Evolutionary conservation across 2,797 vertebrate genomes (phyloP).

Genomic region (Podarcis siculus): DNA sequence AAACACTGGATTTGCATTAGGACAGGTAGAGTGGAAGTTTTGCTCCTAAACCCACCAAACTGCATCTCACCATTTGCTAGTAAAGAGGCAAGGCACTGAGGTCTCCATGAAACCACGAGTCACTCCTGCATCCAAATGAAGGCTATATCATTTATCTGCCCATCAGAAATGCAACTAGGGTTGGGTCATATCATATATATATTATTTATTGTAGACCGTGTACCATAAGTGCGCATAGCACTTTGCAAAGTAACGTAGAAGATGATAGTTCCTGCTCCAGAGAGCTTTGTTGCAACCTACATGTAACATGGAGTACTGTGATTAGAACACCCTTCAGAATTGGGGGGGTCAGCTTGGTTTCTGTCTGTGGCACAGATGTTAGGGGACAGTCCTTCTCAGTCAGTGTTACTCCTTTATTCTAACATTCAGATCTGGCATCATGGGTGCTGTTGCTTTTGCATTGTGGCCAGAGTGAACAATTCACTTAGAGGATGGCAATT

Average conservation of each 20-base stretch:
- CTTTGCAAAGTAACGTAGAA: background rate
- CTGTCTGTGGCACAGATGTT: background rate
- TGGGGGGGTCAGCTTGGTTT: background rate
- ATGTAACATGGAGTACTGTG: background rate
- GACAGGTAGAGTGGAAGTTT: background rate
- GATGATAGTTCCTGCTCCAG: background rate
- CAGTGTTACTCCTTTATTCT: background rate
- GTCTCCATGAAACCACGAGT: background rate
- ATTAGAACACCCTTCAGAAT: background rate
- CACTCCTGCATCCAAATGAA: background rate
- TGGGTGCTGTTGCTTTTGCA: background rate
- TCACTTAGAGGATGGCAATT: background rate
- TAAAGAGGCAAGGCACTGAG: background rate
- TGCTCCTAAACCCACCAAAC: background rate
- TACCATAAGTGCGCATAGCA: background rate
- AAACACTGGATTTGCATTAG: background rate
- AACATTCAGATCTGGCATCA: background rate
- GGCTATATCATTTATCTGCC: background rate
- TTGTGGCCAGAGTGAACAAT: background rate
- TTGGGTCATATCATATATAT: background rate
- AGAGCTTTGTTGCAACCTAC: background rate
- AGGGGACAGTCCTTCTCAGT: background rate
- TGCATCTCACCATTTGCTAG: too few relatives aligned
- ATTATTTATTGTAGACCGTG: background rate
- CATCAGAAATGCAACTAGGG: background rate